Evolutionary conservation across 2,888 invertebrate species (phyloP), one percentile per base, ranked within the genome.

Genomic region (Scaptomyza flava): DNA sequence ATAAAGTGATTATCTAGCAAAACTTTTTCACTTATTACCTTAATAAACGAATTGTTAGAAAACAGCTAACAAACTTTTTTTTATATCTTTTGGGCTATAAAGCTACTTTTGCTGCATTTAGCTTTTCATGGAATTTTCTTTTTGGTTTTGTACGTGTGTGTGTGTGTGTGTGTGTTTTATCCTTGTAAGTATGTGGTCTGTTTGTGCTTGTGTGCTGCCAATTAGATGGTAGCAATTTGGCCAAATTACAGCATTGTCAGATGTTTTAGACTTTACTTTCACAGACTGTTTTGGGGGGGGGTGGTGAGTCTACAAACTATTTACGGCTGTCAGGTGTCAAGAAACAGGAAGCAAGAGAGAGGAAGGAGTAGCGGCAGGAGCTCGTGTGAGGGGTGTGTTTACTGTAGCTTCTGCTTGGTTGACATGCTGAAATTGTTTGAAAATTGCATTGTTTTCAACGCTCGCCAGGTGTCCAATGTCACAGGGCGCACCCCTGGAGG

Each of bases 351-450:
- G 5, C n/a, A 6, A 20, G 41, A 17, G 33, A 36, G n/a, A 36
- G n/a, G 9, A 17, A 48, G 47, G 17, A 12, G 4, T 5, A 12
- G 12, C 51, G 41, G 41, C 38, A 43, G 64, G 41, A n/a, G 51
- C 53, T 58, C 20, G 23, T 41, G 27, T 11, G 27, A 42, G 33
- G 30, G 42, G 17, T 11, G 33, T n/a, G n/a, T 48, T 8, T 48
- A 9, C 48, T 9, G 8, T 34, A 33, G 14, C 7, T 33, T 7
- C 7, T 33, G 33, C 5, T 30, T 30, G 47, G 58, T 63, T 68
- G 72, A 75, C 79, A 79, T 76, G 68, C 61, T 64, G 46, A 68
- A 65, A 72, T 67, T 61, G 72, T 68, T 78, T 50, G 77, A 72
- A 69, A 78, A 65, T 78, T 76, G 69, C 64, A 76, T 76, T 63